Percentiles rank a stretch among this genome's conserved stretches.
phyloP scores from a whole-genome alignment of 2,797 vertebrate species.

The Malurus leucopterus region DNA sequence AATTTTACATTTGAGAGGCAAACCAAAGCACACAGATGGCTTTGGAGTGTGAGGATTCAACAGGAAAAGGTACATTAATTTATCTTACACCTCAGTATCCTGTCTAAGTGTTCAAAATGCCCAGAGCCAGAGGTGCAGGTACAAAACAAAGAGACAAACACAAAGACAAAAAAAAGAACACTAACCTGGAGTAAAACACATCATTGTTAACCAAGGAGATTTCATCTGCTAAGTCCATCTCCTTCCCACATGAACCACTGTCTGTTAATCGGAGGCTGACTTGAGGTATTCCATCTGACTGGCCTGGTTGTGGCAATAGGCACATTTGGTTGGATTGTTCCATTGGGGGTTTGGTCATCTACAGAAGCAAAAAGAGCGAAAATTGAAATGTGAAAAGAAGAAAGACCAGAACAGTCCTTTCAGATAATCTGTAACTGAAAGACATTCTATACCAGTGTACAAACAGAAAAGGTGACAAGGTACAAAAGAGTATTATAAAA shows the following conservation, averaged over 20 bases:
- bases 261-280: conserved; percentile 45
- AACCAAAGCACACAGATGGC: not conserved
- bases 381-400: not conserved
- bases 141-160: not conserved
- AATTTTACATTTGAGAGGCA: not conserved
- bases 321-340: conserved; percentile 25
- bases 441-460: not conserved
- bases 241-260: conserved; percentile 46
- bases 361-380: conserved; percentile 16
- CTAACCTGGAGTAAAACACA: conserved; percentile 78
- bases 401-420: not conserved
- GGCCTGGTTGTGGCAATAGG: conserved; percentile 57
- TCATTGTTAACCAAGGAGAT: conserved; percentile 51
- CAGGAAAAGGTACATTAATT: not conserved
- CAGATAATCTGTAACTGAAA: conserved; percentile 1
- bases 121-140: not conserved
- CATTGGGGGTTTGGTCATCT: conserved; percentile 73
- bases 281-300: conserved; percentile 58
- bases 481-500: not conserved
- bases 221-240: conserved; percentile 65
- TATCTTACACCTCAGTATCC: not conserved
- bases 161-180: not conserved
- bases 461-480: not conserved
- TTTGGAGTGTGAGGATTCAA: not conserved
- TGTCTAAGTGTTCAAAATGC: not conserved